Conservation (phyloP, 2,113 vertebrate species). For the Helogale parvula region DNA sequence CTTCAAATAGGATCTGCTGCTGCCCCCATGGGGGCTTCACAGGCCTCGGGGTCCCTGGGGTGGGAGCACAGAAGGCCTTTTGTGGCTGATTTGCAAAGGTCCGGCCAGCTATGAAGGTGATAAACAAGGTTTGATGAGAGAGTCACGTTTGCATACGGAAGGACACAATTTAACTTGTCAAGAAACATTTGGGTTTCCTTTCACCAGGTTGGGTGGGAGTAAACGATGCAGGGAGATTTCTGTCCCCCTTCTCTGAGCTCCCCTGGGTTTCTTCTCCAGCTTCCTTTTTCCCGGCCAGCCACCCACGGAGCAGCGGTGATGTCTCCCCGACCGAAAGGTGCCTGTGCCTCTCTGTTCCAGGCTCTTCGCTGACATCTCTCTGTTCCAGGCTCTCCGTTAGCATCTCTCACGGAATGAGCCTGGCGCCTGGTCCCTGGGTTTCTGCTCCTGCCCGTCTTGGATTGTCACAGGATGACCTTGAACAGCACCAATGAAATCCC, state of each 20-base stretch:
- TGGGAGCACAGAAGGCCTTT: neutral
- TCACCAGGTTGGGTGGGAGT: neutral
- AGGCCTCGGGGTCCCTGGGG: neutral
- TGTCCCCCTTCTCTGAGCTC: fast-evolving
- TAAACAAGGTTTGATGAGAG: neutral
- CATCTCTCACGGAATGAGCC: neutral
- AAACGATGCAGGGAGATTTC: neutral
- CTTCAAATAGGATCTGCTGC: neutral
- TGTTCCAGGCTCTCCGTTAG: neutral
- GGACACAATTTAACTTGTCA: neutral
- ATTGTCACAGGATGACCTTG: neutral
- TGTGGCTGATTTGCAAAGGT: neutral
- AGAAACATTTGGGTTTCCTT: neutral
- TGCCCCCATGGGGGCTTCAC: fast-evolving
- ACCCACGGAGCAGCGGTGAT: fast-evolving
- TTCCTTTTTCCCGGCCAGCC: neutral
- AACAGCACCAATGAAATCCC: neutral
- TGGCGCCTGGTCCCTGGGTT: neutral
- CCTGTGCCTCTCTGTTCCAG: too few species aligned
- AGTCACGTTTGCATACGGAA: neutral
- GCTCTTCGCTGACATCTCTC: too few species aligned
- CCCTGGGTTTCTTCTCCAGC: neutral
- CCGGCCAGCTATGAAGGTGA: neutral
- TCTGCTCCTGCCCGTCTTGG: neutral
- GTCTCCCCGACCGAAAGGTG: fast-evolving